Percentiles rank a stretch among this genome's conserved stretches.
These are phyloP conservation scores for Plecotus auritus DNA, from an alignment of 2,113 vertebrate species.

Conservation along the genomic window DNA sequence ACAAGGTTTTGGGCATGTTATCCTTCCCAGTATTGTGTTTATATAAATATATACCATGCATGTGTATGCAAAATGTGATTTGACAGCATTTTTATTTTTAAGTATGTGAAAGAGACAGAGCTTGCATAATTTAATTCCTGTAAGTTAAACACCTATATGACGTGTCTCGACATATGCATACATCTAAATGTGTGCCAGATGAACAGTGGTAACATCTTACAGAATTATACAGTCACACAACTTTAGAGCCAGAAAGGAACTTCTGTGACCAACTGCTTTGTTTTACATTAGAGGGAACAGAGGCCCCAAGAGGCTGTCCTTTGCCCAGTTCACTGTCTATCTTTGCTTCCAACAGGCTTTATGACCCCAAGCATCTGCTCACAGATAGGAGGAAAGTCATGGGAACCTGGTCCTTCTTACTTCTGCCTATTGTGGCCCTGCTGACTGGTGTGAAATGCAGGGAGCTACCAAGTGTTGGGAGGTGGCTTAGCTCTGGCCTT, in stretches of 20 bases:
- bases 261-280: not conserved
- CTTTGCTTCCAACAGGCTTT: not conserved
- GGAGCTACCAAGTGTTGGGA: not conserved
- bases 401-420: not conserved
- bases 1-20: not conserved
- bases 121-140: not conserved
- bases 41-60: not conserved
- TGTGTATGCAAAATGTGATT: not conserved
- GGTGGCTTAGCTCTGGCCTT: not conserved
- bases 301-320: not conserved
- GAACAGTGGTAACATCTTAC: not conserved
- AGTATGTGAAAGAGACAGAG: not conserved
- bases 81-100: conserved; percentile 29
- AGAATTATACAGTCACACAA: not conserved
- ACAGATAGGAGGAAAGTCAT: not conserved
- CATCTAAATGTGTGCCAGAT: not conserved
- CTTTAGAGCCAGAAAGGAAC: not conserved
- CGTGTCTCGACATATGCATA: not conserved
- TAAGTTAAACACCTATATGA: not conserved
- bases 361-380: not conserved
- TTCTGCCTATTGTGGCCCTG: not conserved
- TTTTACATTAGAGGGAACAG: not conserved
- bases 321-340: not conserved
- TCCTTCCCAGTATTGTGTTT: not conserved
- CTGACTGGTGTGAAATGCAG: not conserved